Conservation (phyloP, 2,113 vertebrate species). For the Danio rerio region DNA sequence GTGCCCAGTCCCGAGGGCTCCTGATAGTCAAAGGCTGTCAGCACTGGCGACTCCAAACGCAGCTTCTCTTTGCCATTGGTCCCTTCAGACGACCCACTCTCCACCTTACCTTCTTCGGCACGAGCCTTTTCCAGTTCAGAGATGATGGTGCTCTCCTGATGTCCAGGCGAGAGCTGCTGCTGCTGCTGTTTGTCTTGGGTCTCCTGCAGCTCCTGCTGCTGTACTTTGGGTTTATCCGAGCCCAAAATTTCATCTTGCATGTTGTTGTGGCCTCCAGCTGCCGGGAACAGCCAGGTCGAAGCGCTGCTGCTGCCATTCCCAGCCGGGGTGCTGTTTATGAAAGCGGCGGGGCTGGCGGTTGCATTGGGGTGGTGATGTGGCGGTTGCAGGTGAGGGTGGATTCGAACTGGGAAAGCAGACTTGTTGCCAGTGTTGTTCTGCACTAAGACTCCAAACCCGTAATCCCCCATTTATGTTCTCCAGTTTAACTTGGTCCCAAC, state of each 20-base stretch:
- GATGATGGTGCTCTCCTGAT: slow-evolving; percentile 93
- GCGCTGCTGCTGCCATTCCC: slow-evolving; percentile 93
- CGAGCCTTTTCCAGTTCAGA: slow-evolving; percentile 93
- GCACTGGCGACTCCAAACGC: slow-evolving; percentile 93
- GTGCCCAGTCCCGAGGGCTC: slow-evolving; percentile 91
- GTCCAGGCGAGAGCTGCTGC: slow-evolving; percentile 91
- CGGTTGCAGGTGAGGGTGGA: slow-evolving; percentile 98
- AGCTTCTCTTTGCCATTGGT: slow-evolving; percentile 93
- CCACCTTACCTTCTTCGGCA: slow-evolving; percentile 88
- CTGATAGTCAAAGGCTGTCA: slow-evolving; percentile 96
- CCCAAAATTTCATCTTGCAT: slow-evolving; percentile 98
- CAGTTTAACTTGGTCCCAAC: slow-evolving; percentile 69
- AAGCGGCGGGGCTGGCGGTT: slow-evolving; percentile 92
- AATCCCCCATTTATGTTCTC: slow-evolving; percentile 98
- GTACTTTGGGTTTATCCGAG: slow-evolving; percentile 93
- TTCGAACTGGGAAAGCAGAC: slow-evolving; percentile 99
- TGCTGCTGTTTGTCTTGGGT: slow-evolving; percentile 96
- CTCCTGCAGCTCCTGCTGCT: slow-evolving; percentile 96
- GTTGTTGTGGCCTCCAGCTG: slow-evolving; percentile 90
- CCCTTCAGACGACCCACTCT: slow-evolving; percentile 85
- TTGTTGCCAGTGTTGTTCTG: slow-evolving; percentile 99
- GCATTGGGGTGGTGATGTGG: slow-evolving; percentile 98
- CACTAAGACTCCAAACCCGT: slow-evolving; percentile 99
- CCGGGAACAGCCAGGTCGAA: slow-evolving; percentile 98
- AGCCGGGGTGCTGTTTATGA: slow-evolving; percentile 97